phyloP scores from a whole-genome alignment of 2,113 vertebrate genomes.

The Sceloporus tristichus region DNA sequence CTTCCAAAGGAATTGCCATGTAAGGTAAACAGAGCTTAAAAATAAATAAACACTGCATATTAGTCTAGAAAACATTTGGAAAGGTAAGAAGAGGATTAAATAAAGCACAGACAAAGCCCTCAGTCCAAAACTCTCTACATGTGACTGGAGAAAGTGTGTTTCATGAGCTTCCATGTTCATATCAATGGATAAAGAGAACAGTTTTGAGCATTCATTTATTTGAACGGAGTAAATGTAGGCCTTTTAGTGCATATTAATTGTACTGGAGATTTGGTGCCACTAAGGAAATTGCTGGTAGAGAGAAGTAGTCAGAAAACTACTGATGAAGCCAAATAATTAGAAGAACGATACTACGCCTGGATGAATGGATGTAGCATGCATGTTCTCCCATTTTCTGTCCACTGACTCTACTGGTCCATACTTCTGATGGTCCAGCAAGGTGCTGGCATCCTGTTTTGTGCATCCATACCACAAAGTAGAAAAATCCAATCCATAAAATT shows the following conservation, averaged over 20 bases:
- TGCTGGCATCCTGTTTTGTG: too few species aligned
- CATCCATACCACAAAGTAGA: too few species aligned
- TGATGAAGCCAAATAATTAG: too few species aligned
- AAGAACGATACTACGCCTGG: too few species aligned
- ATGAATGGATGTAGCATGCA: too few species aligned
- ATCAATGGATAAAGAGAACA: background rate
- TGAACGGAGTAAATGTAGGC: background rate
- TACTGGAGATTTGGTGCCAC: too few species aligned
- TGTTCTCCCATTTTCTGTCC: background rate
- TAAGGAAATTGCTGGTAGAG: too few species aligned
- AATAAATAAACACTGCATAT: background rate
- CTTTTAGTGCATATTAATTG: too few species aligned
- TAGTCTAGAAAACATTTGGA: background rate
- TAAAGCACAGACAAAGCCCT: background rate
- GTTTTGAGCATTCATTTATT: background rate
- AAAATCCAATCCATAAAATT: too few species aligned
- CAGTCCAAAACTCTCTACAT: background rate
- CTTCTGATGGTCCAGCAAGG: too few species aligned
- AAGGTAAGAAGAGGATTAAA: background rate
- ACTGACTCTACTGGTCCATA: background rate
- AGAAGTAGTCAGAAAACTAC: too few species aligned
- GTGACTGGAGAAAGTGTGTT: too few species aligned
- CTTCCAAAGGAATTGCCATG: constrained; percentile 87
- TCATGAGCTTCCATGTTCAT: background rate
- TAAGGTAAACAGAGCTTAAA: constrained; percentile 85